Evolutionary conservation across 2,797 vertebrate species (phyloP), one percentile per base, ranked within the genome.

Genomic region (Pseudochromis fuscus): DNA sequence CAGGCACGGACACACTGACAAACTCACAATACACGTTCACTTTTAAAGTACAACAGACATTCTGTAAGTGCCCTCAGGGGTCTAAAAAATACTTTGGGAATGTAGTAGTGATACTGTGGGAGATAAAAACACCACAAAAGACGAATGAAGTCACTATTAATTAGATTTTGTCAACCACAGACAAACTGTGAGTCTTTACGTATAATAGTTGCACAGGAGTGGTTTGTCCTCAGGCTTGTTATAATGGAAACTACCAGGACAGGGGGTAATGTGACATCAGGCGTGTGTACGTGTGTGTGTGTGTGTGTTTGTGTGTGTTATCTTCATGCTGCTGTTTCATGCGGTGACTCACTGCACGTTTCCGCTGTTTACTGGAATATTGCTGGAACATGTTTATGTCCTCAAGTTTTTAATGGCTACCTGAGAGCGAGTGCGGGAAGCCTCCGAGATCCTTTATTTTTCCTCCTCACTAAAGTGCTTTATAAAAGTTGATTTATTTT

Each of bases 291-390:
- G 56, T 65, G 65, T 65, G 63, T 73, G 53, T 49, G 63, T 68
- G 53, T 49, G 63, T 68, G 55, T 62, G 57, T 69, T 57, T 72
- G 60, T 77, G 71, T 67, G 78, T 52, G 74, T 77, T 87, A 85
- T 89, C 77, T 81, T 59, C 40, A 13, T 31, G 27, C 62, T 61
- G 70, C 68, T 68, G 67, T 62, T 84, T 83, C 75, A 70, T 57
- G 58, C 21, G 19, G 75, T 91, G 90, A 91, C 75, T 91, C 87
- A 91, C 13, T 6, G 48, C 79, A 87, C 57, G 27, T 81, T 90
- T 91, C 86, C 79, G 60, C 84, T 89, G 82, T 89, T 91, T 87
- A 90, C 90, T 82, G 84, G 86, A 90, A 91, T 81, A 85, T 87
- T 58, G 55, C 82, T 87, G 87, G 89, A 89, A 82, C 80, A 81